phyloP scores from a whole-genome alignment of 2,888 invertebrate genomes.

The Rhorus exstirpatorius region DNA sequence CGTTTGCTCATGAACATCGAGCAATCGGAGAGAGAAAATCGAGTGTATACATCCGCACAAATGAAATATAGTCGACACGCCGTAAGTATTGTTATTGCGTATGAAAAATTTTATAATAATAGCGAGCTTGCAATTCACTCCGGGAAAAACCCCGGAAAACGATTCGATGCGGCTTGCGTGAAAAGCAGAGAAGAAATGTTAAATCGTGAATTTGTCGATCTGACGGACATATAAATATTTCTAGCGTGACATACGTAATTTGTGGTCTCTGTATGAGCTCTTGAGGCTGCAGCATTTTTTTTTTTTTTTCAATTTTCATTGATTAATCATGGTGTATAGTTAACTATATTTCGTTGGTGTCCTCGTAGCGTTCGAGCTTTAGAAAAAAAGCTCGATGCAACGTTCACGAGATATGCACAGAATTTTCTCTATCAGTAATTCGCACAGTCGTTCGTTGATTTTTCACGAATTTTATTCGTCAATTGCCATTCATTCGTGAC shows the following conservation, averaged over 20 bases:
- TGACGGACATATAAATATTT: neutral
- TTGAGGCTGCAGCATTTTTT: neutral
- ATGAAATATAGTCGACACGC: constrained; percentile 27
- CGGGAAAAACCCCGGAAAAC: constrained; percentile 37
- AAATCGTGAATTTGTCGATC: constrained; percentile 41
- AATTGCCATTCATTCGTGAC: too few species aligned
- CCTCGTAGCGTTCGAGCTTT: too few species aligned
- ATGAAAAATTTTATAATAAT: constrained; percentile 35
- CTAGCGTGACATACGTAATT: neutral
- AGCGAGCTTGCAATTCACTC: constrained; percentile 13
- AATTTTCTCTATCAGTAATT: too few species aligned
- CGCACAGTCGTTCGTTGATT: too few species aligned
- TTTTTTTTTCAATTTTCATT: neutral
- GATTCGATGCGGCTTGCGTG: neutral
- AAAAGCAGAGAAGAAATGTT: constrained; percentile 32
- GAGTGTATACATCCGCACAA: constrained; percentile 14
- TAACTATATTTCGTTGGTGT: too few species aligned
- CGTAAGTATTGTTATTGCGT: constrained; percentile 29
- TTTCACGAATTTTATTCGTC: neutral
- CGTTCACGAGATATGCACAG: too few species aligned
- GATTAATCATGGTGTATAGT: too few species aligned
- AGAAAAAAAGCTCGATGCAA: too few species aligned
- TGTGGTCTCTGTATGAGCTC: neutral
- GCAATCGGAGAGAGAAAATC: constrained; percentile 2
- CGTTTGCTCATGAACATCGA: constrained; percentile 26